Conservation (phyloP, 2,113 vertebrate species). For the Campylorhamphus procurvoides region DNA sequence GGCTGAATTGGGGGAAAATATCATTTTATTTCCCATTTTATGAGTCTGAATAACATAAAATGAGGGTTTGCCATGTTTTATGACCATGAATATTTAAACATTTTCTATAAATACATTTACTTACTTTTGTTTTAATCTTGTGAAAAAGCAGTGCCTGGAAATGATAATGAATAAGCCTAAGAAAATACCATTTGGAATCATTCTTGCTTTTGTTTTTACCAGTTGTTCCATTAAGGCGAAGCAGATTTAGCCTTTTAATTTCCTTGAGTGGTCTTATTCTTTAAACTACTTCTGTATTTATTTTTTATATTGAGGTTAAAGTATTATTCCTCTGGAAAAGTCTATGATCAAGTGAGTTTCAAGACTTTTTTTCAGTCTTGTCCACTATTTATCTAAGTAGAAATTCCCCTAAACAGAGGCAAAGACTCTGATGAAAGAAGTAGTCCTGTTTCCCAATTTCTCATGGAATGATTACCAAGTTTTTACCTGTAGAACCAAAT, state of each 20-base stretch:
- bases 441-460: not conserved
- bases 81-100: slow-evolving; percentile 8
- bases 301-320: not conserved
- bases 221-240: not conserved
- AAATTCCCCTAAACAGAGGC: not conserved
- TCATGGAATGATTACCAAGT: not conserved
- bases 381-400: not conserved
- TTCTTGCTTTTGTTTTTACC: not conserved
- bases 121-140: not conserved
- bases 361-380: not conserved
- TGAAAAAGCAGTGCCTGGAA: not conserved
- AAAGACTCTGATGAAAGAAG: not conserved
- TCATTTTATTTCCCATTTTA: slow-evolving; percentile 31
- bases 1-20: slow-evolving; percentile 6
- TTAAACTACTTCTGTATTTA: not conserved
- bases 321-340: not conserved
- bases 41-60: slow-evolving; percentile 39
- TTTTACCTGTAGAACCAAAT: not conserved
- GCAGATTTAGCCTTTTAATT: not conserved
- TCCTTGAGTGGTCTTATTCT: slow-evolving; percentile 10
- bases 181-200: not conserved
- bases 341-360: not conserved
- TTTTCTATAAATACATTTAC: slow-evolving; percentile 20
- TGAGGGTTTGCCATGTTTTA: not conserved
- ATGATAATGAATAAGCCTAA: not conserved